A percentile compares a stretch with the other conserved stretches of the same genome.
phyloP scores from a whole-genome alignment of 2,797 vertebrate genomes.

The Periparus ater region DNA sequence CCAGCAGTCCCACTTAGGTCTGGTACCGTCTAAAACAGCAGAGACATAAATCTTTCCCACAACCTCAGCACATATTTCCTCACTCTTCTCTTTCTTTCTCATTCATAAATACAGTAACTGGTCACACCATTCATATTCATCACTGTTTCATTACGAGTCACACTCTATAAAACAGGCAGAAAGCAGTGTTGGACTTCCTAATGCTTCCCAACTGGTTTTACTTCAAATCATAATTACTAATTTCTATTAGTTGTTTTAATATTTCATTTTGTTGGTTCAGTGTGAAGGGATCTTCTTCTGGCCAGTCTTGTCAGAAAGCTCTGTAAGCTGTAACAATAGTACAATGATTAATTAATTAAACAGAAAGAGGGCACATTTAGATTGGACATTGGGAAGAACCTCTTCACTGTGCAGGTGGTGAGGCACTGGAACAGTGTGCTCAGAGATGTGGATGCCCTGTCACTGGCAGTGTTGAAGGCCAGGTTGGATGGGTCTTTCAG shows the following conservation, averaged over 20 bases:
- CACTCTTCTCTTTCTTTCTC: not conserved
- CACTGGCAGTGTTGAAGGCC: not conserved
- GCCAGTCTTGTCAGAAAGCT: not conserved
- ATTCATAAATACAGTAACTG: not conserved
- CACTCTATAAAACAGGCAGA: not conserved
- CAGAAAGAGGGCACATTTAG: not conserved
- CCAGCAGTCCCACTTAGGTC: not conserved
- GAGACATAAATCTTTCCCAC: not conserved
- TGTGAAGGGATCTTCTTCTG: not conserved
- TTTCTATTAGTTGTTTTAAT: not conserved
- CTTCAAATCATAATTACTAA: not conserved
- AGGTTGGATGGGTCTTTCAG: not conserved
- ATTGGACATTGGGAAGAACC: not conserved
- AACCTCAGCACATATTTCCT: not conserved
- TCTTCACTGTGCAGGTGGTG: not conserved
- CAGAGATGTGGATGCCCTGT: not conserved
- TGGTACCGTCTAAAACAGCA: not conserved
- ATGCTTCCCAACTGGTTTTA: not conserved
- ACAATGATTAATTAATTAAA: not conserved
- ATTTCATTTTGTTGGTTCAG: not conserved
- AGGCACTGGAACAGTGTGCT: not conserved
- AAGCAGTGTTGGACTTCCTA: not conserved
- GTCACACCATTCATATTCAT: not conserved
- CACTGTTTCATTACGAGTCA: not conserved
- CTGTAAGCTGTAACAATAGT: not conserved